Conservation (phyloP, 2,888 invertebrate species). For the Heliconius hortense region DNA sequence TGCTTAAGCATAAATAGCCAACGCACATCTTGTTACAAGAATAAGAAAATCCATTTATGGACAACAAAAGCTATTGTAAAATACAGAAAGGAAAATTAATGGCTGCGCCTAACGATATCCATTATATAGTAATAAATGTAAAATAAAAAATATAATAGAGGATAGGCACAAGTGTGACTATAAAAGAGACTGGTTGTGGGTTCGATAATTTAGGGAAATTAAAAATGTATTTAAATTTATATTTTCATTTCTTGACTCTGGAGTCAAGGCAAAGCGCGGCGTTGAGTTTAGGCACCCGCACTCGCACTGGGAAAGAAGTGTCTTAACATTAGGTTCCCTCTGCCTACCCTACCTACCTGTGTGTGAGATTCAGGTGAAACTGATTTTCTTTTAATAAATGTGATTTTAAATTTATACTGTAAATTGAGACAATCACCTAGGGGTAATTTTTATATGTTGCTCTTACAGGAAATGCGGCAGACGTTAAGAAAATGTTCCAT, state of each 20-base stretch:
- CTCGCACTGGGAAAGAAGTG: too few species aligned
- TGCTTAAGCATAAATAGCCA: neutral
- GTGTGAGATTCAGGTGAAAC: too few species aligned
- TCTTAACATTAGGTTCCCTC: too few species aligned
- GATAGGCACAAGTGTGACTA: too few species aligned
- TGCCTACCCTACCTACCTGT: too few species aligned
- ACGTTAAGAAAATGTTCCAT: constrained; percentile 24
- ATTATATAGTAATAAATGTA: constrained; percentile 1
- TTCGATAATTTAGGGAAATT: too few species aligned
- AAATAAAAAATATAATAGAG: neutral
- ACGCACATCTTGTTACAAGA: neutral
- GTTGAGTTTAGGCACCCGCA: too few species aligned
- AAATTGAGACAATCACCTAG: constrained; percentile 2
- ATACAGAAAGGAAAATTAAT: neutral
- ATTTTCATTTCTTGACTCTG: too few species aligned
- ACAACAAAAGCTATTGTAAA: constrained; percentile 3
- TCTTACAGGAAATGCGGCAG: constrained; percentile 27
- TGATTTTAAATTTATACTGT: neutral
- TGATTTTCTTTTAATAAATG: constrained; percentile 1
- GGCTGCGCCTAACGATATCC: neutral
- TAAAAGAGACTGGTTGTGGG: too few species aligned
- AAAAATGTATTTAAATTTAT: too few species aligned
- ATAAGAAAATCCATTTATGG: constrained; percentile 5
- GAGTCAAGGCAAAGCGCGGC: too few species aligned
- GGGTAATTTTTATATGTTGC: constrained; percentile 9